Percentiles rank a stretch among this genome's conserved stretches.
phyloP scores from a whole-genome alignment of 2,797 vertebrate genomes.

The Phoebastria nigripes region DNA sequence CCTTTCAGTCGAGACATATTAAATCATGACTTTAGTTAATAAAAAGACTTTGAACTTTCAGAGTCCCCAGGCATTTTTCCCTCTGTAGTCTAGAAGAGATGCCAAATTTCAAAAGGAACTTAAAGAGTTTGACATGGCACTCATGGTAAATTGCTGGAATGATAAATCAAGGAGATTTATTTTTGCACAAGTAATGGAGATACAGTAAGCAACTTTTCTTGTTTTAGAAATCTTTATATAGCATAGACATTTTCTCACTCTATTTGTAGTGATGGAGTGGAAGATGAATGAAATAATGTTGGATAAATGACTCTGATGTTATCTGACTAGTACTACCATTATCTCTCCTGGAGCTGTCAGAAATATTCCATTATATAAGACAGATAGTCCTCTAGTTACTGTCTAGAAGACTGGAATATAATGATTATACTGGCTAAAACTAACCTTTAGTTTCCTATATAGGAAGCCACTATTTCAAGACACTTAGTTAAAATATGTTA shows the following conservation, averaged over 20 bases:
- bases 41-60: not conserved
- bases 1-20: not conserved
- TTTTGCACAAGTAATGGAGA: constrained; percentile 37
- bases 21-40: not conserved
- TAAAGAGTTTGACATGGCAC: not conserved
- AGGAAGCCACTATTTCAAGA: constrained; percentile 5
- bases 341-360: constrained; percentile 49
- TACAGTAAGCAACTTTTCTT: constrained; percentile 60
- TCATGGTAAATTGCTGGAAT: constrained; percentile 36
- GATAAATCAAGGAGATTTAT: constrained; percentile 18
- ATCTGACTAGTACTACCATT: constrained; percentile 70
- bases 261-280: constrained; percentile 63
- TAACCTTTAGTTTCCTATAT: constrained; percentile 15
- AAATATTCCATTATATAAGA: constrained; percentile 58
- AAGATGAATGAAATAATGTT: constrained; percentile 73
- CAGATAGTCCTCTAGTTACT: constrained; percentile 23
- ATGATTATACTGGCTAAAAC: not conserved
- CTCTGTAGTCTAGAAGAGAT: not conserved
- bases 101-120: constrained; percentile 1
- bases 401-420: not conserved
- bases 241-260: constrained; percentile 62
- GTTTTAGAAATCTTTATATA: constrained; percentile 63
- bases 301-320: constrained; percentile 65
- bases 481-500: constrained; percentile 27
- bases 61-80: not conserved